A percentile compares a stretch with the other conserved stretches of the same genome.
phyloP scores from a whole-genome alignment of 2,888 invertebrate genomes.

The Mamestra brassicae region DNA sequence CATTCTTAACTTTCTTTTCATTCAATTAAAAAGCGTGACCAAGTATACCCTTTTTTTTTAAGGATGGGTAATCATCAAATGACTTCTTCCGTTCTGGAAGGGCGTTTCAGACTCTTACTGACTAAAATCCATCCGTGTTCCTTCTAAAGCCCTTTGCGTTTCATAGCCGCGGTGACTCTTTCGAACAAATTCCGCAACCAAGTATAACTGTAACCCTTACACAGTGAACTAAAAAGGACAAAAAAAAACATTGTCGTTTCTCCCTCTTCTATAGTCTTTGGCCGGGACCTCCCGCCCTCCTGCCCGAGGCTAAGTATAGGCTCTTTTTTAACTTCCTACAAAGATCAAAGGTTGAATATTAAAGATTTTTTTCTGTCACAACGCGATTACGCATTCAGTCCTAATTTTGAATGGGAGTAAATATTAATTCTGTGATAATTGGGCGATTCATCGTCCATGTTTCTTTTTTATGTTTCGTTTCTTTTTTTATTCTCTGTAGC shows the following conservation, averaged over 20 bases:
- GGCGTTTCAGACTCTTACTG: no score
- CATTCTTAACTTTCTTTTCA: no score
- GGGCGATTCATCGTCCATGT: conserved; percentile 42
- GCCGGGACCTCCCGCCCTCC: not conserved
- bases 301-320: conserved; percentile 57
- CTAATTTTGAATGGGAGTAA: conserved; percentile 62
- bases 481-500: not conserved
- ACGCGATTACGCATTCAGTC: conserved; percentile 56
- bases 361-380: conserved; percentile 64
- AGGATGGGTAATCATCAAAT: no score
- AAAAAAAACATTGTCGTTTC: conserved; percentile 3
- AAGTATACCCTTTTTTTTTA: not conserved
- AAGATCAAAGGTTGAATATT: conserved; percentile 70
- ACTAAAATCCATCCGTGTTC: no score
- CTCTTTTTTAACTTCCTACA: conserved; percentile 64
- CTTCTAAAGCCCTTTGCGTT: no score
- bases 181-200: no score
- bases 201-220: no score
- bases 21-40: no score
- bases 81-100: no score
- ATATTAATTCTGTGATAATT: conserved; percentile 65
- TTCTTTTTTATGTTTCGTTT: conserved; percentile 14
- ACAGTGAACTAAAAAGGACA: no score
- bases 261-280: conserved; percentile 28
- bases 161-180: no score